Percentiles rank a stretch among this genome's conserved stretches.
These are phyloP conservation scores for Chrysina gloriosa DNA, from an alignment of 2,888 invertebrate genomes.

Conservation along the genomic window DNA sequence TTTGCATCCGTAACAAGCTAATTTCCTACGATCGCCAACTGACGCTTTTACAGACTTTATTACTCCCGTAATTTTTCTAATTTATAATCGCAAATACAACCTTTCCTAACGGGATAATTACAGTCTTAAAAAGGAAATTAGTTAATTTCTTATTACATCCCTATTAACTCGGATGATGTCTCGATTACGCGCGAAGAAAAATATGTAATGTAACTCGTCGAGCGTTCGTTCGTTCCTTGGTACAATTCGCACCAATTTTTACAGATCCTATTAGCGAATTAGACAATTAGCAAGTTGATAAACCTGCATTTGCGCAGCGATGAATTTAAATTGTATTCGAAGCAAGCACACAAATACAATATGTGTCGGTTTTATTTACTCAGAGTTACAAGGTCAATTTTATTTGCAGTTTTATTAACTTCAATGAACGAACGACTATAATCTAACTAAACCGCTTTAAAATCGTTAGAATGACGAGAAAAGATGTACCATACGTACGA, in stretches of 20 bases:
- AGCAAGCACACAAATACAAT: too few species aligned
- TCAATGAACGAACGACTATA: conserved; percentile 5
- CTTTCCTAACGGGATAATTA: conserved; percentile 25
- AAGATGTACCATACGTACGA: too few species aligned
- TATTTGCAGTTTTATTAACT: conserved; percentile 24
- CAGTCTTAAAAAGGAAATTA: conserved; percentile 25
- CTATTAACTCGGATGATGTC: background rate
- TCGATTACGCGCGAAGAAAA: background rate
- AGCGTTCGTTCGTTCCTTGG: too few species aligned
- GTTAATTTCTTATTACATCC: conserved; percentile 9
- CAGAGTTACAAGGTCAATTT: conserved; percentile 29
- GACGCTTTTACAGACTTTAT: background rate
- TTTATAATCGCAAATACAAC: conserved; percentile 22
- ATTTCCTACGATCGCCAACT: too few species aligned
- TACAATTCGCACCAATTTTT: too few species aligned
- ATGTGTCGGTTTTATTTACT: too few species aligned
- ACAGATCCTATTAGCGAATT: too few species aligned
- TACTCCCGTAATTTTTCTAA: background rate
- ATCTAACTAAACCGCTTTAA: too few species aligned
- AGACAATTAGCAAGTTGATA: too few species aligned
- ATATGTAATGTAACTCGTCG: background rate
- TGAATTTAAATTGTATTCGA: too few species aligned
- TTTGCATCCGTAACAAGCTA: too few species aligned
- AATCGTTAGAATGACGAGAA: background rate
- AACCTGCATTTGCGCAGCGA: too few species aligned